A percentile compares a stretch with the other conserved stretches of the same genome.
Conservation (phyloP, 2,113 vertebrate genomes). For the Antechinus stuartii region DNA sequence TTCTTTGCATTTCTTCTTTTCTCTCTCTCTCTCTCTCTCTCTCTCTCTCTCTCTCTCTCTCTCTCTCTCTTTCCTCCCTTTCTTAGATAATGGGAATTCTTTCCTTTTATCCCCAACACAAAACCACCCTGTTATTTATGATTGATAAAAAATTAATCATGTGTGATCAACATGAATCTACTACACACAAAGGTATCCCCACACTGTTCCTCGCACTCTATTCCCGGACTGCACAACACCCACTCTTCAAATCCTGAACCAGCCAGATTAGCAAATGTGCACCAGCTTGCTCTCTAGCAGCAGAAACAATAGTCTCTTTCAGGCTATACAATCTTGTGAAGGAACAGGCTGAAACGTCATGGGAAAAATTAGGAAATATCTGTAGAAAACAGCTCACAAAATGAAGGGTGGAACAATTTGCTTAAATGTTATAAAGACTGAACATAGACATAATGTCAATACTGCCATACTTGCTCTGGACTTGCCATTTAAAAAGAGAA, state of each 20-base stretch:
- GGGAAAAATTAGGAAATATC: slow-evolving; percentile 87
- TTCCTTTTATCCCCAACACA: slow-evolving; percentile 27
- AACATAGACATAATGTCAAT: slow-evolving; percentile 73
- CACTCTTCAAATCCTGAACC: slow-evolving; percentile 83
- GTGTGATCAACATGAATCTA: background rate
- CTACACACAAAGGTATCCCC: slow-evolving; percentile 20
- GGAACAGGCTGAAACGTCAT: slow-evolving; percentile 84
- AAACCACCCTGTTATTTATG: slow-evolving; percentile 42
- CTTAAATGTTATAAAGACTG: slow-evolving; percentile 74
- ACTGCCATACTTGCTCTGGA: slow-evolving; percentile 48
- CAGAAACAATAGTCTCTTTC: slow-evolving; percentile 88
- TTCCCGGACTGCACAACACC: slow-evolving; percentile 65
- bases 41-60: too few species aligned
- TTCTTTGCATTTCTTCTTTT: too few species aligned
- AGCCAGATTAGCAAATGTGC: slow-evolving; percentile 76
- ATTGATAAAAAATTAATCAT: slow-evolving; percentile 61
- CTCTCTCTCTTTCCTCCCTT: background rate
- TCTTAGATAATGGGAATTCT: background rate
- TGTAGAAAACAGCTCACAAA: slow-evolving; percentile 81
- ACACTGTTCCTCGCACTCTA: slow-evolving; percentile 54
- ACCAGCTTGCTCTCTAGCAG: slow-evolving; percentile 72
- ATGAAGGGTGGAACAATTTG: slow-evolving; percentile 80
- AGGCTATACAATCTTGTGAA: slow-evolving; percentile 81
- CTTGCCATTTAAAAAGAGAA: slow-evolving; percentile 58
- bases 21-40: too few species aligned